These are phyloP conservation scores for Oeneis ivallda DNA, from an alignment of 2,888 invertebrate genomes.

Conservation along the genomic window DNA sequence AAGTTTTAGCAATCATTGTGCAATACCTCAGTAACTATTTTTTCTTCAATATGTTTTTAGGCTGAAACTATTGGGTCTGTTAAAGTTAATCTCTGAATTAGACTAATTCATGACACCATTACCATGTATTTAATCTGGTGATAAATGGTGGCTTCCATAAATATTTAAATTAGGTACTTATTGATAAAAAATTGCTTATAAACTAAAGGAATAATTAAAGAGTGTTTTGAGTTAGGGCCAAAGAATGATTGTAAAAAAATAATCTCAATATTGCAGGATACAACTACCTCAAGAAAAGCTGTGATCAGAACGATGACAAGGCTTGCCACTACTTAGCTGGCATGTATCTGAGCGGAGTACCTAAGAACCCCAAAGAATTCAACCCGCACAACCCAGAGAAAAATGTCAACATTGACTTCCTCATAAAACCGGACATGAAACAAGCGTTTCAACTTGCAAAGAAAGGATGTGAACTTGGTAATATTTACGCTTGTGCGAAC, in stretches of 20 bases:
- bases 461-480: constrained; percentile 91
- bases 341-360: constrained; percentile 88
- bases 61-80: too few relatives aligned
- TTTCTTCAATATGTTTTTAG: too few relatives aligned
- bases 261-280: constrained; percentile 64
- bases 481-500: constrained; percentile 95
- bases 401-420: constrained; percentile 73
- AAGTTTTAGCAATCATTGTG: background rate
- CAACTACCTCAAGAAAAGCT: constrained; percentile 82
- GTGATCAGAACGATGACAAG: constrained; percentile 82
- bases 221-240: too few relatives aligned
- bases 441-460: constrained; percentile 90
- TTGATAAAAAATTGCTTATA: too few relatives aligned
- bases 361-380: constrained; percentile 76
- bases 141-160: too few relatives aligned
- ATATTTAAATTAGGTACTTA: too few relatives aligned
- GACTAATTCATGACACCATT: too few relatives aligned
- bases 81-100: too few relatives aligned
- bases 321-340: constrained; percentile 92
- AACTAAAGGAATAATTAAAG: too few relatives aligned
- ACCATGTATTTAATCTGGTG: too few relatives aligned
- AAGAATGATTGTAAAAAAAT: too few relatives aligned
- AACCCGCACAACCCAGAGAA: constrained; percentile 66
- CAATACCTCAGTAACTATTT: background rate
- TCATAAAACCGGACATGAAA: constrained; percentile 85